Evolutionary conservation across 2,113 vertebrate species (phyloP), one percentile per base, ranked within the genome.

Genomic region (Nothobranchius furzeri): DNA sequence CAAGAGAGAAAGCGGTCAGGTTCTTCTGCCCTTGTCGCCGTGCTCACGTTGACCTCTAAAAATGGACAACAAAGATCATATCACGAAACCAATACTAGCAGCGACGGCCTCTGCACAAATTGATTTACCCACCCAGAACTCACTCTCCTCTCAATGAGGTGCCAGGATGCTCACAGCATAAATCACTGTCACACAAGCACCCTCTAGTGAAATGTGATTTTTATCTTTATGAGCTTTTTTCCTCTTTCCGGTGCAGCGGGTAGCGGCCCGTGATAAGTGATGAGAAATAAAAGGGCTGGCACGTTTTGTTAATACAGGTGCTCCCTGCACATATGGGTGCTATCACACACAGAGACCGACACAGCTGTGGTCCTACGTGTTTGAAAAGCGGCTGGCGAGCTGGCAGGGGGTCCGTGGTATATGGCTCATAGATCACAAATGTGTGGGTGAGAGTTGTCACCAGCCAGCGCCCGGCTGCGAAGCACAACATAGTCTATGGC

Each of bases 181-280:
- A 64, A 90, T 91, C 88, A 91, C 85, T 91, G 88, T 91, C 90
- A 85, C 86, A 70, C 78, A 63, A 58, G 82, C 87, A 85, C 86
- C 90, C 85, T 86, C 85, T 76, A 81, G 83, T 89, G 86, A 88
- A 92, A 90, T 88, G 81, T 82, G 84, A 93, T 93, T 83, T 85
- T 86, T 89, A 92, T 92, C 90, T 88, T 90, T 82, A 90, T 87
- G 86, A 84, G 88, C 78, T 49, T 63, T 60, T 67, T 14, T 17
- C 43, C 13, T 40, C 48, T 61, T 64, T 67, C 76, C 15, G 7
- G 47, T 66, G 30, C 77, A 70, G 73, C 78, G 30, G 74, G 79
- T 81, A 82, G 65, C 81, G 53, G 72, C 49, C 57, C 42, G 75
- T 60, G 87, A 90, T 88, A 88, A 90, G 85, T 73, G 81, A 81